Conservation (phyloP, 2,113 vertebrate species). For the Xenotilapia flavipinnis region DNA sequence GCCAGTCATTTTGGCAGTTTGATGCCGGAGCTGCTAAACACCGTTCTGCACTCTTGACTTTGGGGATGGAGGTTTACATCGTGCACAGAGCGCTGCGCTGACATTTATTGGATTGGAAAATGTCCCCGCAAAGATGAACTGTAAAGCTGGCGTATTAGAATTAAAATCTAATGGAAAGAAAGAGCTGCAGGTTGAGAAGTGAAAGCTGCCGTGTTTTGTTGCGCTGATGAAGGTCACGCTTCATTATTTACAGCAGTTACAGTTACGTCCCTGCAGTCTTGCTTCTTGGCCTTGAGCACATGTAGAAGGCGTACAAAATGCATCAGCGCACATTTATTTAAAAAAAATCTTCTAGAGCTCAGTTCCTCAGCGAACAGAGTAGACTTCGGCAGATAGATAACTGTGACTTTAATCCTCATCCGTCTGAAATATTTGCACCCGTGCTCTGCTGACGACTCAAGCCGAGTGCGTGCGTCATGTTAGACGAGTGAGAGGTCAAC, state of each 20-base stretch:
- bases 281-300: background rate
- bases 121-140: background rate
- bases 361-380: background rate
- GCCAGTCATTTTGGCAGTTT: background rate
- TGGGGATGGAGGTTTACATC: background rate
- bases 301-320: background rate
- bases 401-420: background rate
- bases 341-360: background rate
- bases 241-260: background rate
- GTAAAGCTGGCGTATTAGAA: background rate
- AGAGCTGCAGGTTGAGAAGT: background rate
- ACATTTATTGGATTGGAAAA: background rate
- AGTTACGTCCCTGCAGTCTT: background rate
- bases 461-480: background rate
- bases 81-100: background rate
- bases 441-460: background rate
- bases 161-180: background rate
- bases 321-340: background rate
- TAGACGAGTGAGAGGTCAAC: background rate
- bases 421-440: constrained; percentile 8
- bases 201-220: background rate
- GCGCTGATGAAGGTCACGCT: background rate
- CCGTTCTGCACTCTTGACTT: background rate
- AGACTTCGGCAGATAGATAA: background rate
- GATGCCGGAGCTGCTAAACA: background rate